Percentiles rank a stretch among this genome's conserved stretches.
These are phyloP conservation scores for Hypotaenidia philippensis DNA, from an alignment of 2,797 vertebrate species.

Conservation along the genomic window DNA sequence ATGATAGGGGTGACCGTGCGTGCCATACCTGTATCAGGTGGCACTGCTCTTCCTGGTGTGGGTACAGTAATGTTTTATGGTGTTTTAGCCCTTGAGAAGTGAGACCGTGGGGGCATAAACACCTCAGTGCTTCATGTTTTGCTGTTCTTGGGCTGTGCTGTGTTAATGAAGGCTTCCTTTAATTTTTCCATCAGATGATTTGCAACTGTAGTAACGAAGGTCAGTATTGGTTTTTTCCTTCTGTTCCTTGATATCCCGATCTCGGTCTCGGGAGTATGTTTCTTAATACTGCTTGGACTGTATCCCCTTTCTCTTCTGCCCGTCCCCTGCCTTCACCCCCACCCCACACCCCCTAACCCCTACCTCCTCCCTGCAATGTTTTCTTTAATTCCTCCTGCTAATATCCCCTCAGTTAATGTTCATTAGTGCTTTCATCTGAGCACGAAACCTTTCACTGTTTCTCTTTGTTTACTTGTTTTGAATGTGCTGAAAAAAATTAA, in stretches of 20 bases:
- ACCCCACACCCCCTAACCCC: too few relatives aligned
- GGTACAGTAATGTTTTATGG: neutral
- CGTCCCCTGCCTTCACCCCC: neutral
- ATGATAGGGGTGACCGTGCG: rapidly evolving
- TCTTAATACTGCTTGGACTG: neutral
- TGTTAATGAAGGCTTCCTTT: neutral
- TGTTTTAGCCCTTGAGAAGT: neutral
- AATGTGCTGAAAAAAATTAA: too few relatives aligned
- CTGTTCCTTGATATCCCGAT: neutral
- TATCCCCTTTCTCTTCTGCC: neutral
- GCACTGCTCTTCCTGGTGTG: neutral
- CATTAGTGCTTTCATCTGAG: rapidly evolving
- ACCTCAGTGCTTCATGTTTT: neutral
- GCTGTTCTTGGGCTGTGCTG: neutral
- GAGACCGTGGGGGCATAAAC: neutral
- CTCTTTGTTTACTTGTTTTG: neutral
- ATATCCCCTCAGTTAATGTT: neutral
- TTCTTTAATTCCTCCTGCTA: neutral
- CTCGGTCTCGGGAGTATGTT: rapidly evolving
- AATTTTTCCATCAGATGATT: conserved; percentile 72
- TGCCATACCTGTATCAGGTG: neutral
- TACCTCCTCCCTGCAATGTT: neutral
- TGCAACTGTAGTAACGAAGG: conserved; percentile 74
- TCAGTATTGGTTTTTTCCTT: conserved; percentile 42
- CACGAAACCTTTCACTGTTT: neutral